phyloP scores from a whole-genome alignment of 2,113 vertebrate species.

The Microtus oregoni region DNA sequence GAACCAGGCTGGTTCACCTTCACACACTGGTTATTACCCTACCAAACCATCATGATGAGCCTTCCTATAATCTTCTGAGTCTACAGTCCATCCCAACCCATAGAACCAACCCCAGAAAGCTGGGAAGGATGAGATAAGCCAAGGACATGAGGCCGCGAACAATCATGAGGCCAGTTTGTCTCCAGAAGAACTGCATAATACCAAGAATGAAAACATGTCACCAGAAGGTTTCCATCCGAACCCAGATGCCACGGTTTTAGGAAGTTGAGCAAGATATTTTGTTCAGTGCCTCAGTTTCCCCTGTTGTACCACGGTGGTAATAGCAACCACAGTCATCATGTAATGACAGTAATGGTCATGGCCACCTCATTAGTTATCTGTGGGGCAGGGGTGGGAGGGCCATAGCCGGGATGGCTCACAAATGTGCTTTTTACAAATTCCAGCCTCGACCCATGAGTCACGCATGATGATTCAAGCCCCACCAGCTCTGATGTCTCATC shows the following conservation, averaged over 20 bases:
- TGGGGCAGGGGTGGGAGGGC: not conserved
- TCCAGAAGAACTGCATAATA: not conserved
- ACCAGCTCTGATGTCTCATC: conserved; percentile 29
- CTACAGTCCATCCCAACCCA: not conserved
- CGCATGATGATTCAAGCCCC: conserved; percentile 36
- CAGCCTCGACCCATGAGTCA: conserved; percentile 33
- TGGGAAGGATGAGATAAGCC: not conserved
- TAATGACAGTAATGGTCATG: not conserved
- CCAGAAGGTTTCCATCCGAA: not conserved
- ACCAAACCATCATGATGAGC: not conserved
- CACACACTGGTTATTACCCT: not conserved
- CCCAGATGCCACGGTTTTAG: not conserved
- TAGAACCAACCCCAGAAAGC: not conserved
- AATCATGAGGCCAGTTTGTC: not conserved
- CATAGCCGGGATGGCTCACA: not conserved
- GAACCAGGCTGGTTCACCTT: not conserved
- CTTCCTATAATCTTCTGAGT: not conserved
- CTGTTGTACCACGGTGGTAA: not conserved
- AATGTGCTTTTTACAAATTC: not conserved
- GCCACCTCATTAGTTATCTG: not conserved
- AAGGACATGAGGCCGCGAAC: not conserved
- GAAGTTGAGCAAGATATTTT: not conserved
- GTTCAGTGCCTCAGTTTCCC: conserved; percentile 1
- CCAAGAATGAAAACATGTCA: not conserved
- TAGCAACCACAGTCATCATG: not conserved